These are phyloP conservation scores for Dascyllus trimaculatus DNA, from an alignment of 2,113 vertebrate genomes.

Conservation along the genomic window DNA sequence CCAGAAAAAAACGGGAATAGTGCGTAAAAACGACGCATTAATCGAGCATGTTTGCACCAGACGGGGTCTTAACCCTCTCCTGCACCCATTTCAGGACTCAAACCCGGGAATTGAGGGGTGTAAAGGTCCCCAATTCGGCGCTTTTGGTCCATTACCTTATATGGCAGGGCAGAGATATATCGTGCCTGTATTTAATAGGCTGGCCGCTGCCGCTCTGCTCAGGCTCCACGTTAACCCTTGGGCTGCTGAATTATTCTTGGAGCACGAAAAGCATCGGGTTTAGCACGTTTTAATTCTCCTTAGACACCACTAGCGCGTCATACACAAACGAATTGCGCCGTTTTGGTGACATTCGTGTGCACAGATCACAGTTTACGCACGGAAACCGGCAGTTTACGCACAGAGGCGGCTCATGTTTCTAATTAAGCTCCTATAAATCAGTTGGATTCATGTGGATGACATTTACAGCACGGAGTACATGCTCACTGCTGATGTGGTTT, in stretches of 20 bases:
- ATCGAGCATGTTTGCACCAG: constrained; percentile 29
- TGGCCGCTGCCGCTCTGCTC: constrained; percentile 80
- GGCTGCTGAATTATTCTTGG: constrained; percentile 80
- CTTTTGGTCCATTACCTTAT: constrained; percentile 84
- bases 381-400: constrained; percentile 3
- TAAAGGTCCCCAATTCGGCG: constrained; percentile 60
- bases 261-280: constrained; percentile 27
- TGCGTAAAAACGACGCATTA: constrained; percentile 32
- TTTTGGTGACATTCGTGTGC: background rate
- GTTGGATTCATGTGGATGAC: constrained; percentile 46
- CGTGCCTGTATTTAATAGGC: constrained; percentile 82
- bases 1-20: constrained; percentile 52
- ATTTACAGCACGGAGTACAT: constrained; percentile 57
- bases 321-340: background rate
- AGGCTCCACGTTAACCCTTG: constrained; percentile 83
- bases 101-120: constrained; percentile 55
- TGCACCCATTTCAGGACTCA: constrained; percentile 20
- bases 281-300: background rate
- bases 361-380: constrained; percentile 4
- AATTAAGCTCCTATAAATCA: constrained; percentile 66
- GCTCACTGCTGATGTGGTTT: constrained; percentile 40
- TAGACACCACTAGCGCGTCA: background rate
- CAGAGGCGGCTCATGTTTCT: constrained; percentile 26
- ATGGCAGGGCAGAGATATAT: constrained; percentile 84
- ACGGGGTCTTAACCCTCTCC: background rate